A percentile compares a stretch with the other conserved stretches of the same genome.
phyloP scores from a whole-genome alignment of 2,888 invertebrate species.

The Notodonta dromedarius region DNA sequence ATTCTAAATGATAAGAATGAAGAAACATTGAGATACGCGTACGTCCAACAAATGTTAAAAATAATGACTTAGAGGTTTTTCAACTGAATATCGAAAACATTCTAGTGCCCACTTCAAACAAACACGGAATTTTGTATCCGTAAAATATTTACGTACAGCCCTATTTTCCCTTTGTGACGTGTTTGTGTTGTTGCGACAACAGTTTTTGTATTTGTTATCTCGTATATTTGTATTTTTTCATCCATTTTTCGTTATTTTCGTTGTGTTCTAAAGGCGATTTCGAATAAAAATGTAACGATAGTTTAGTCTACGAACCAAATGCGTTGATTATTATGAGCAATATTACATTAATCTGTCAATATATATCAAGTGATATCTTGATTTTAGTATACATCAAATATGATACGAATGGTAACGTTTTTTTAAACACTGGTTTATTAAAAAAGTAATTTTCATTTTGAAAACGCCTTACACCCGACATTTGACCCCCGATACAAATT shows the following conservation, averaged over 20 bases:
- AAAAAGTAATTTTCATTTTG: constrained; percentile 6
- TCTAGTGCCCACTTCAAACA: too few species aligned
- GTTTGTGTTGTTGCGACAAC: neutral
- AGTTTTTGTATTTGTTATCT: neutral
- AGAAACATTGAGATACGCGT: too few species aligned
- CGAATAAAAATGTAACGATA: constrained; percentile 4
- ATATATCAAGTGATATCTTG: too few species aligned
- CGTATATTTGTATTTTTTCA: neutral
- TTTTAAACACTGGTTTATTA: too few species aligned
- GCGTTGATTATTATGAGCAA: too few species aligned
- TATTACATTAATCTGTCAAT: too few species aligned
- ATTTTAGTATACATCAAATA: too few species aligned
- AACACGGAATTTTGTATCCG: neutral
- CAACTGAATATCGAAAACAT: too few species aligned
- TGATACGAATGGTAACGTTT: too few species aligned
- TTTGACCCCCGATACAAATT: constrained; percentile 39
- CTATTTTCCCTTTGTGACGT: neutral
- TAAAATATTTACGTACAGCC: neutral
- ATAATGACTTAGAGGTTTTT: too few species aligned
- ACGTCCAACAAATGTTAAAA: too few species aligned
- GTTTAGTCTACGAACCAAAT: neutral
- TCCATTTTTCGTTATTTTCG: constrained; percentile 12
- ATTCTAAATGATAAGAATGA: too few species aligned
- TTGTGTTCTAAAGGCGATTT: constrained; percentile 20
- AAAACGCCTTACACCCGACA: constrained; percentile 36